phyloP scores from a whole-genome alignment of 2,797 vertebrate genomes.

The Sebastes nivosus region DNA sequence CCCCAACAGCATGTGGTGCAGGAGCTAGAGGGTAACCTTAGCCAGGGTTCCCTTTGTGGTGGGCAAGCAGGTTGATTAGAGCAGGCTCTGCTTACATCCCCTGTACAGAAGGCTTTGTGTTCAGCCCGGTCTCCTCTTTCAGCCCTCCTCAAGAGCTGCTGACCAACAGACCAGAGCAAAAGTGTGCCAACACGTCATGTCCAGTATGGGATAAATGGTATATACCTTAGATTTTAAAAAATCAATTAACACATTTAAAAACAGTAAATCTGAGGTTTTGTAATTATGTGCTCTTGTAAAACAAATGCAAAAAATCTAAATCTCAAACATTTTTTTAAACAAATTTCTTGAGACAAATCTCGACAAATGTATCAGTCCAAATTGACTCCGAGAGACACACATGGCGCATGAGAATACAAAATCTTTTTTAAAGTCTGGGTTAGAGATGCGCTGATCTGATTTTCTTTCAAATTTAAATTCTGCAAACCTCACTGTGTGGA shows the following conservation, averaged over 20 bases:
- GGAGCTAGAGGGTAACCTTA: slow-evolving; percentile 74
- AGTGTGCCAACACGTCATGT: slow-evolving; percentile 29
- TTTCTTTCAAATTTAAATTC: background rate
- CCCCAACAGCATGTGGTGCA: slow-evolving; percentile 57
- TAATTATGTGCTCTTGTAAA: background rate
- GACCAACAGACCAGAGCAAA: slow-evolving; percentile 44
- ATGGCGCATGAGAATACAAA: too few relatives aligned
- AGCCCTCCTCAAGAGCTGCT: slow-evolving; percentile 53
- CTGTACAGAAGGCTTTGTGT: slow-evolving; percentile 72
- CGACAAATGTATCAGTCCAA: background rate
- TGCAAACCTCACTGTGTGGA: background rate
- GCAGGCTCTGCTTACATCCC: slow-evolving; percentile 76
- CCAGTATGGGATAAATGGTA: background rate
- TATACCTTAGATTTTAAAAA: background rate
- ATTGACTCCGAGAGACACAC: background rate
- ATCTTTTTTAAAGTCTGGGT: background rate
- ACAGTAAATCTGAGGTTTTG: background rate
- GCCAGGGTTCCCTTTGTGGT: slow-evolving; percentile 80
- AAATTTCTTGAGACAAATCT: background rate
- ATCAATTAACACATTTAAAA: background rate
- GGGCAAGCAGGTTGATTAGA: slow-evolving; percentile 78
- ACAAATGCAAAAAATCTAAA: background rate
- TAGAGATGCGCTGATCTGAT: background rate
- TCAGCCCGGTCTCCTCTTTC: slow-evolving; percentile 74
- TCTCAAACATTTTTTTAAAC: background rate